A percentile compares a stretch with the other conserved stretches of the same genome.
phyloP scores from a whole-genome alignment of 2,888 invertebrate genomes.

The Strigamia crassipes region DNA sequence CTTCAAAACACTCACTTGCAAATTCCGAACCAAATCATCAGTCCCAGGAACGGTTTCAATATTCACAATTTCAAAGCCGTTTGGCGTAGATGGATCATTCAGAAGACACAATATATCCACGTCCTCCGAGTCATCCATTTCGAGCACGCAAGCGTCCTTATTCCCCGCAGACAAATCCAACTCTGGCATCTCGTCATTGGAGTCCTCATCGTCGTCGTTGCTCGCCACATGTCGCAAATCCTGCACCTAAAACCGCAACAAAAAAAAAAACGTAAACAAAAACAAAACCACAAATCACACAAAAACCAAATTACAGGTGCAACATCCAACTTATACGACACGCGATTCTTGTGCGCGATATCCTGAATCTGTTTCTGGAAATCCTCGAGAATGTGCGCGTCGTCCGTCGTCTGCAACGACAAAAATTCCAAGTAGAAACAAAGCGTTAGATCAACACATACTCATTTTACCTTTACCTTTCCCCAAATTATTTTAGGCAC shows the following conservation, averaged over 20 bases:
- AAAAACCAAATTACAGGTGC: not conserved
- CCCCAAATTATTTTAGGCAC: conserved; percentile 68
- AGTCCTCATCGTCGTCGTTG: conserved; percentile 68
- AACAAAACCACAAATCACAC: conserved; percentile 52
- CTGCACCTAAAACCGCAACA: not conserved
- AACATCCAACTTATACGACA: conserved; percentile 57
- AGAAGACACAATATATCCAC: conserved; percentile 74
- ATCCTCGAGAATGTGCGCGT: conserved; percentile 67
- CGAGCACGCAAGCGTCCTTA: conserved; percentile 79
- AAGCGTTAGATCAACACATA: not conserved
- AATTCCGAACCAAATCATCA: conserved; percentile 55
- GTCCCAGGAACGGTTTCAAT: conserved; percentile 75
- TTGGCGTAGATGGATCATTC: conserved; percentile 74
- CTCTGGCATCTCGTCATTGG: conserved; percentile 64
- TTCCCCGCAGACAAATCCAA: conserved; percentile 73
- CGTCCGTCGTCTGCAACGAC: conserved; percentile 52
- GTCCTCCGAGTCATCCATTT: conserved; percentile 83
- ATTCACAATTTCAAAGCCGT: conserved; percentile 78
- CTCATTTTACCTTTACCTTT: conserved; percentile 55
- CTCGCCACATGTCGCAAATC: not conserved
- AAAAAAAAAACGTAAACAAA: conserved; percentile 48
- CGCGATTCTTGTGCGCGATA: conserved; percentile 72
- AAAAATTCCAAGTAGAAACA: not conserved
- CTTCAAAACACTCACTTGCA: conserved; percentile 55
- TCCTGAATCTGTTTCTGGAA: conserved; percentile 72